Evolutionary conservation across 2,113 vertebrate species (phyloP).

Genomic region (Promerops cafer): DNA sequence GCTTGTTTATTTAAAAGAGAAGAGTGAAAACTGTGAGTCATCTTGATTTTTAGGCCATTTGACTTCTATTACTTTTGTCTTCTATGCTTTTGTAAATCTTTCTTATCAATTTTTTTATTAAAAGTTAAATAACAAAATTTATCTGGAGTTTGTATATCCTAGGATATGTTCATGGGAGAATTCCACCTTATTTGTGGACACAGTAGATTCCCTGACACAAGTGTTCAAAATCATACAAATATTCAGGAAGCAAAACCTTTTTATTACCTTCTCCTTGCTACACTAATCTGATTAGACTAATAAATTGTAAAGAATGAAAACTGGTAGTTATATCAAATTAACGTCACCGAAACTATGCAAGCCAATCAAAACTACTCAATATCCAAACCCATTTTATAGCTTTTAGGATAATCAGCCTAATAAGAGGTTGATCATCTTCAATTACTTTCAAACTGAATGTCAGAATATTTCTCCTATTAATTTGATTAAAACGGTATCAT

Average conservation of each 20-base stretch:
- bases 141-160: not conserved
- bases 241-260: not conserved
- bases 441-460: conserved; percentile 2
- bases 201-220: not conserved
- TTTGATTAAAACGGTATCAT: not conserved
- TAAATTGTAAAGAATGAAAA: not conserved
- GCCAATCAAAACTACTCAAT: conserved; percentile 4
- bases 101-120: not conserved
- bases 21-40: not conserved
- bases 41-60: not conserved
- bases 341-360: conserved; percentile 10
- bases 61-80: not conserved
- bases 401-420: not conserved
- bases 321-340: conserved; percentile 41
- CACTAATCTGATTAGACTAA: not conserved
- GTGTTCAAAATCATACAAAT: not conserved
- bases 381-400: not conserved
- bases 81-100: not conserved
- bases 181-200: not conserved
- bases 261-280: not conserved
- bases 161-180: not conserved
- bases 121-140: not conserved
- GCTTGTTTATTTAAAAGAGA: not conserved
- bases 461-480: conserved; percentile 25
- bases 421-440: not conserved